Base-by-base conservation (phyloP, 1,140 invertebrate genomes). In the Caenorhabditis brenneri region DNA sequence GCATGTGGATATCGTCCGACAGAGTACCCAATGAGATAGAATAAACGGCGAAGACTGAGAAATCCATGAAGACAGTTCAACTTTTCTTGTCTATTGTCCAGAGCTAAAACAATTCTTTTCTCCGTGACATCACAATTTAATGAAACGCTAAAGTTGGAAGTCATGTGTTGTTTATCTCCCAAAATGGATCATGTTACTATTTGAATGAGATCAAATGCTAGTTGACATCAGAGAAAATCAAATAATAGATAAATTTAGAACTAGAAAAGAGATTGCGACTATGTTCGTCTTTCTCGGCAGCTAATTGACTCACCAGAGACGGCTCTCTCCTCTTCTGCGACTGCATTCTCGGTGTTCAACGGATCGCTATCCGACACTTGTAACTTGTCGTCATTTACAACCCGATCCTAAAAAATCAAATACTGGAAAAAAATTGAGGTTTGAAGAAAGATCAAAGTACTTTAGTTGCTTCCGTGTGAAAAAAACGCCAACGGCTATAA, bases 1-100 rank as follows among this genome's bases (percentile, higher is more conserved):
- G 82, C 82, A 39, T 82, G 58, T 15, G 87, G 87, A 46, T 85
- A 86, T 15, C 48, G 80, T 22, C 84, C 87, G 22, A 88, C 81
- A 16, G 60, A 58, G 19, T 69, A 53, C 3, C 87, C 87, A 39
- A 88, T 53, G 7, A 83, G 65, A 69, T 88, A 55, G 49, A 88
- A 88, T 15, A 88, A 33, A 6, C 87, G 83, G n/a, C 85, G 82
- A 46, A 87, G 86, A 36, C 79, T 85, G 24, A 87, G 78, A 65
- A 82, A 87, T 9, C 81, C 48, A 46, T 81, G 84, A 4, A 86
- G 33, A 27, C 69, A 86, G 24, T 86, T 82, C 15, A 86, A 29
- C 69, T 86, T 86, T 74, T 74, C 65, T 24, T 74, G 65, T 5
- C 65, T 16, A 15, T 42, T 74, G 65, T 74, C 65, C 65, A 74